Conservation (phyloP, 2,797 vertebrate species). For the Acrossocheilus wenchowensis region DNA sequence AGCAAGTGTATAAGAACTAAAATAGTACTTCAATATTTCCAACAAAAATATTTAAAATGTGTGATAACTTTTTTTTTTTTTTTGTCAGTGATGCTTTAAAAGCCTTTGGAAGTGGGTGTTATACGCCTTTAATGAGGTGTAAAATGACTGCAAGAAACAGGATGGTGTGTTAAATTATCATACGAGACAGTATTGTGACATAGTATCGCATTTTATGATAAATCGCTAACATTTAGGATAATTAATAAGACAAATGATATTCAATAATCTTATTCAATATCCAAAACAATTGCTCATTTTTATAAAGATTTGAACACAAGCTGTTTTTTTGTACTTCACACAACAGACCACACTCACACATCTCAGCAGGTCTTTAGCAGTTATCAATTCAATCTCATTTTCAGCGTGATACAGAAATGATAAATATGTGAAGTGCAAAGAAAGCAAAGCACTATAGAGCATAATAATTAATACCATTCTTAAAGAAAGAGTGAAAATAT, state of each 20-base stretch:
- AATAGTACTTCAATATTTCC: not conserved
- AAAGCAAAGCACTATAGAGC: not conserved
- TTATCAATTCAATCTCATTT: not conserved
- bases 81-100: not conserved
- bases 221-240: not conserved
- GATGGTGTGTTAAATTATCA: not conserved
- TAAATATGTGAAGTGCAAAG: not conserved
- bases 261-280: not conserved
- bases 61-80: not conserved
- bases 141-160: not conserved
- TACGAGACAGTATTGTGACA: not conserved
- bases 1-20: not conserved
- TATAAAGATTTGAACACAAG: not conserved
- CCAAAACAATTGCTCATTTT: not conserved
- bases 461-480: not conserved
- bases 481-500: not conserved
- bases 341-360: not conserved
- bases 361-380: not conserved
- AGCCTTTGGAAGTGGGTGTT: not conserved
- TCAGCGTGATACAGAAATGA: not conserved
- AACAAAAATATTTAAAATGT: not conserved
- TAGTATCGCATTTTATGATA: not conserved
- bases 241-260: not conserved
- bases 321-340: not conserved
- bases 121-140: constrained; percentile 7